phyloP scores from a whole-genome alignment of 2,797 vertebrate species.

The Hydrocynus forskahlii region DNA sequence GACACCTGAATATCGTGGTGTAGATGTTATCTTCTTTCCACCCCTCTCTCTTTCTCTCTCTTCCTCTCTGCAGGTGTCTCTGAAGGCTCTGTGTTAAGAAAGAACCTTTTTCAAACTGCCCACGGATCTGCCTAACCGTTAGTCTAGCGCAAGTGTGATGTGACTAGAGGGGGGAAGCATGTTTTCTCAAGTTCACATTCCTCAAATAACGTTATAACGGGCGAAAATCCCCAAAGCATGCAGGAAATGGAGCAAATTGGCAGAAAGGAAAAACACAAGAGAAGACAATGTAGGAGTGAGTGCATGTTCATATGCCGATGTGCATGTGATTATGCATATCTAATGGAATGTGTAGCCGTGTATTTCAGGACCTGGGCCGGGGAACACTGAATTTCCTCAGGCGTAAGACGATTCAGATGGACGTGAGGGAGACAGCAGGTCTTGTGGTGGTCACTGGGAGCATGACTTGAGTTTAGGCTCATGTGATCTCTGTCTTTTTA shows the following conservation, averaged over 20 bases:
- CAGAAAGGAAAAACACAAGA: constrained; percentile 8
- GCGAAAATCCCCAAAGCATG: constrained; percentile 31
- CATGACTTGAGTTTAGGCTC: constrained; percentile 30
- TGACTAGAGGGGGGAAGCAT: constrained; percentile 5
- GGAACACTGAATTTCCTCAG: background rate
- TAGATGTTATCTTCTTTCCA: background rate
- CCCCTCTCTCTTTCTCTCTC: background rate
- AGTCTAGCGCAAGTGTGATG: background rate
- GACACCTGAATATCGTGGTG: background rate
- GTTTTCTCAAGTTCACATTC: constrained; percentile 49
- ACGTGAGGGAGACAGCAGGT: constrained; percentile 21
- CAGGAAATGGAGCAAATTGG: constrained; percentile 32
- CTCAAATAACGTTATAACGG: constrained; percentile 40
- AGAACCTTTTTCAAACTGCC: background rate
- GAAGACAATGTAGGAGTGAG: constrained; percentile 10
- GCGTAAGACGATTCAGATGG: background rate
- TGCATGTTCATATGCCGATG: background rate
- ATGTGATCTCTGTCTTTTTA: constrained; percentile 41
- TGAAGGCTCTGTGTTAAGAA: background rate
- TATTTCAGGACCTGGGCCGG: background rate
- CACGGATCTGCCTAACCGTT: background rate
- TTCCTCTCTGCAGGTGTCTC: constrained; percentile 6
- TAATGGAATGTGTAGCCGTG: background rate
- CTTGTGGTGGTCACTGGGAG: constrained; percentile 9
- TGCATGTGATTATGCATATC: too few species aligned